Evolutionary conservation across 2,888 invertebrate species (phyloP), one percentile per base, ranked within the genome.

Genomic region (Drosophila maculinotata): DNA sequence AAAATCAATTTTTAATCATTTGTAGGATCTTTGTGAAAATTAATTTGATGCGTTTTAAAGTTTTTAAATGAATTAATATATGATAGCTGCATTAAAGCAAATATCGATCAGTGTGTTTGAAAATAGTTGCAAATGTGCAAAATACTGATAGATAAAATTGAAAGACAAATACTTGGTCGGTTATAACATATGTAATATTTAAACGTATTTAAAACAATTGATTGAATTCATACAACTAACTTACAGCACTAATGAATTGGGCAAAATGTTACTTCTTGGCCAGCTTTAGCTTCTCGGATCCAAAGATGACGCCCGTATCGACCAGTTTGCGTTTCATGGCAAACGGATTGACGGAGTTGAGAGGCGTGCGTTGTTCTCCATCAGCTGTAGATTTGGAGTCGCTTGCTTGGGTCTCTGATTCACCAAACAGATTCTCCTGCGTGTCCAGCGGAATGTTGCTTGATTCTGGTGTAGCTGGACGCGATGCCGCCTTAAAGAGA

Each of bases 311-410:
- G 6, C 87, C 90, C 2, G 89, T 84, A 7, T 90, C 89, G 4
- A 87, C 77, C 7, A 90, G 68, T 56, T 92, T 92, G 52, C 93
- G 92, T 79, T 93, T 93, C 51, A 90, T 84, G 1, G 90, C 89
- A 69, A 89, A 89, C 2, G 90, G 90, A 69, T 80, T 89, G 7
- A 87, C 81, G 1, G 87, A 79, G 66, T 87, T 89, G 0, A 87
- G 66, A 64, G 91, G 72, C 6, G 92, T 89, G 2, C 88, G 84
- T 25, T 79, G 77, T 17, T 58, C 54, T 28, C 51, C 25, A 23
- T 28, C 54, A n/a, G 12, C 8, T 3, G 14, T 57, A 1, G 66
- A n/a, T 35, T 57, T 68, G 53, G 59, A 42, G 42, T 69, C 36
- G 28, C 36, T 52, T 5, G 20, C 23, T 33, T 71, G 76, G 1